Base-by-base conservation (phyloP, 2,797 vertebrate species). In the Sebastolobus alascanus region DNA sequence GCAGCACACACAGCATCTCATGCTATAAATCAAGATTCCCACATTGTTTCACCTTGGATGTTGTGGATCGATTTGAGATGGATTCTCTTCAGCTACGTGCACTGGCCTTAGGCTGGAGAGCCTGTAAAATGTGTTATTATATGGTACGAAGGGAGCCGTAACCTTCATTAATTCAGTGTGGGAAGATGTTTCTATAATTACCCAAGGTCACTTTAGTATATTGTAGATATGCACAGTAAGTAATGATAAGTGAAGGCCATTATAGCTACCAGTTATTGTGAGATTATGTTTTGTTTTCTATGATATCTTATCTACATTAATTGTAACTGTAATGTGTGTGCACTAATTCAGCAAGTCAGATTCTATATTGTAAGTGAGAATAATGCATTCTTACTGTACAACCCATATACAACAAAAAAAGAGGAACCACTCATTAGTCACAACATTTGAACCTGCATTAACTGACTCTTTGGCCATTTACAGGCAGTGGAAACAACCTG, bases 1-100 rank as follows among this genome's bases (percentile, higher is more conserved):
- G 68, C 58, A 73, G 73, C 79, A 25, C 69, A 46, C 70, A 4
- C 63, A 18, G 3, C 8, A 65, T 68, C 50, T 37, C 43, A 3
- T 0, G 7, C 77, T 69, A 78, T 89, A 88, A 91, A 93, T 93
- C 85, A 90, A 76, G 40, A 69, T 65, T 69, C 76, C 56, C 83
- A 68, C 88, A 88, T 87, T 87, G 88, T 89, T 93, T 92, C 90
- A 93, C 87, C 90, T 91, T 91, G 87, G 85, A 84, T 74, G 80
- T 58, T 79, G 65, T 29, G 31, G 74, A 91, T 93, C 8, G 25
- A 92, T 94, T 55, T 29, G 33, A 87, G 80, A 88, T 72, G 8
- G 82, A 77, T 85, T 89, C 68, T 59, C 52, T 64, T 67, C 31
- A 73, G 75, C 79, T 58, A 40, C 27, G 71, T 27, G 46, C 50